phyloP scores from a whole-genome alignment of 2,113 vertebrate species.

The Oryzias javanicus region DNA sequence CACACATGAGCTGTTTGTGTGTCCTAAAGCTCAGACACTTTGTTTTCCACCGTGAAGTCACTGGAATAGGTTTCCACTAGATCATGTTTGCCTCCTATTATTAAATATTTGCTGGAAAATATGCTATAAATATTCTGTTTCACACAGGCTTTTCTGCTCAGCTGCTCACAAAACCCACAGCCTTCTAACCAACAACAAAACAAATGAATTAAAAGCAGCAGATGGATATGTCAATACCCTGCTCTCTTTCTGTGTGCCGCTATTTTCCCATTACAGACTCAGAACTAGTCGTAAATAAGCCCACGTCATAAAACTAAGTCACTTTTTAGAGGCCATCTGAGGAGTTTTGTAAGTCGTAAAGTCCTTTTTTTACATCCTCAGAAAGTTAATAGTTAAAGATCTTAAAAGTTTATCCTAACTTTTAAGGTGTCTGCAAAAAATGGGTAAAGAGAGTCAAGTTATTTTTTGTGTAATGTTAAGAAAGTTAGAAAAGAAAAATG shows the following conservation, averaged over 20 bases:
- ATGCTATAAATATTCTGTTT: constrained; percentile 33
- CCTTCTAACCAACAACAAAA: constrained; percentile 18
- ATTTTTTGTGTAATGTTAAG: too few species aligned
- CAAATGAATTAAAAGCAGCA: constrained; percentile 26
- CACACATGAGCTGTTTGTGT: constrained; percentile 13
- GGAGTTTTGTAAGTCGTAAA: constrained; percentile 4
- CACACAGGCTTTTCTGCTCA: constrained; percentile 14
- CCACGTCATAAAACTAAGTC: constrained; percentile 7
- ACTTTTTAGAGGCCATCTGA: constrained; percentile 2
- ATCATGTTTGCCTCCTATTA: constrained; percentile 28
- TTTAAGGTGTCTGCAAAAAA: too few species aligned
- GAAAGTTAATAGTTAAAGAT: too few species aligned
- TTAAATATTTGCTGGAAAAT: constrained; percentile 36
- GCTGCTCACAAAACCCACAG: constrained; percentile 16
- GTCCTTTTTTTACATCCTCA: too few species aligned
- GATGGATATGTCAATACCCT: constrained; percentile 30
- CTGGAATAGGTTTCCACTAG: constrained; percentile 6
- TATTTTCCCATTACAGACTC: constrained; percentile 11
- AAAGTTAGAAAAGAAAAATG: too few species aligned
- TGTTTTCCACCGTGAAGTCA: constrained; percentile 15
- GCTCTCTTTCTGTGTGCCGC: constrained; percentile 3
- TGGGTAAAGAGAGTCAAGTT: too few species aligned
- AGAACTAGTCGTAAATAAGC: constrained; percentile 29
- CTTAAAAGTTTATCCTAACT: too few species aligned
- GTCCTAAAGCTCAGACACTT: constrained; percentile 15